Evolutionary conservation across 2,888 invertebrate species (phyloP).

Genomic region (Leucoptera coffeella): DNA sequence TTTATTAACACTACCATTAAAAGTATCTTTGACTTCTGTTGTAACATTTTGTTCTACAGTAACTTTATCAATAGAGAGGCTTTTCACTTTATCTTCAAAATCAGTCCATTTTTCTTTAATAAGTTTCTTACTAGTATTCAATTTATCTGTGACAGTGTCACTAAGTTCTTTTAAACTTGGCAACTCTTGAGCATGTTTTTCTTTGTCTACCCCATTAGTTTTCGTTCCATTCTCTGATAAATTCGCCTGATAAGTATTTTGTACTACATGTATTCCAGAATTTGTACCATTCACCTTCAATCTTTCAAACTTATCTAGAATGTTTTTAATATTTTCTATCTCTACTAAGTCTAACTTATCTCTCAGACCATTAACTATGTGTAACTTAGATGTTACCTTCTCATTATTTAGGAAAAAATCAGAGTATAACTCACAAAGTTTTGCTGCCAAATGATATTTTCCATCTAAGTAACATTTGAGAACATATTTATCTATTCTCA

Average conservation of each 20-base stretch:
- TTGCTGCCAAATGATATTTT: conserved; percentile 54
- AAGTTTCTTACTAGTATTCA: conserved; percentile 44
- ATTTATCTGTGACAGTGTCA: conserved; percentile 39
- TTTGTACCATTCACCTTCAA: conserved; percentile 38
- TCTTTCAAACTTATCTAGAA: conserved; percentile 24
- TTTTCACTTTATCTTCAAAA: conserved; percentile 43
- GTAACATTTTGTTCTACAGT: not conserved
- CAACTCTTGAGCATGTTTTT: conserved; percentile 31
- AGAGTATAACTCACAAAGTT: conserved; percentile 49
- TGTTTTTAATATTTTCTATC: conserved; percentile 27
- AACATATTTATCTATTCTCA: conserved; percentile 57
- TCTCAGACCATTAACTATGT: conserved; percentile 42
- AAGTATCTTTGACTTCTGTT: not conserved
- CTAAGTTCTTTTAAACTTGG: conserved; percentile 47
- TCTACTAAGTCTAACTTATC: conserved; percentile 39
- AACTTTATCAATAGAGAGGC: no score
- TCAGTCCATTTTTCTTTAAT: conserved; percentile 51
- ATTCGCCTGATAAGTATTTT: conserved; percentile 38
- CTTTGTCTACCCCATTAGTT: no score
- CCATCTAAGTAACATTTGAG: conserved; percentile 55
- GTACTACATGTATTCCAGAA: conserved; percentile 53
- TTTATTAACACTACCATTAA: conserved; percentile 15
- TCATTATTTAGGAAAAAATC: conserved; percentile 41
- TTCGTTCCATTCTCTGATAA: conserved; percentile 16
- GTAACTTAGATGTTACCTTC: conserved; percentile 42